Base-by-base conservation (phyloP, 2,888 invertebrate genomes). In the Rugalucina vietnamica region DNA sequence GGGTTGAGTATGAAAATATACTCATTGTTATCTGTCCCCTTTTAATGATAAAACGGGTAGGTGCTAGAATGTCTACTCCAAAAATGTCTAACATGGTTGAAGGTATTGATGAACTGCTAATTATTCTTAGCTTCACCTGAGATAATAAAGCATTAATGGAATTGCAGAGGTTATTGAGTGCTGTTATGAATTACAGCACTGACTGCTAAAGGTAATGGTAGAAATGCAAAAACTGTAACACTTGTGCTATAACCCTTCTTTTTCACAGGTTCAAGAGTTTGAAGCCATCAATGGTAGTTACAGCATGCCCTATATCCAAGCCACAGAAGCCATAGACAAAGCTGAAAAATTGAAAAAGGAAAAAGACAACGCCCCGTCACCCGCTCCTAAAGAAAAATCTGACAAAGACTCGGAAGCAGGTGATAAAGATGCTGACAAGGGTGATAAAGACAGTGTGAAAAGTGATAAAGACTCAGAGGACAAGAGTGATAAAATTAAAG, bases 241-340 rank as follows among this genome's bases (percentile, higher is more conserved):
- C n/a, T n/a, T n/a, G n/a, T n/a, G n/a, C n/a, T n/a, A 43, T 43
- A 43, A 43, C 10, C 8, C 18, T 43, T 43, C 43, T 43, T 43
- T 43, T 43, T 18, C 43, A 12, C 36, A 96, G 96, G 99, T 99
- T 43, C 99, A 99, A 94, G 99, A 99, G 94, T 99, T 99, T 95
- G 99, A 99, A 94, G 97, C 98, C 93, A 98, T 99, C 86, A 99
- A 99, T 94, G 99, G 99, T 0, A 97, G 98, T 91, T 98, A 99
- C 95, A 99, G 98, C 93, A 98, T 99, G 98, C 99, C 99, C 21
- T 95, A 95, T 81, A 85, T 95, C 27, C 91, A 90, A 74, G 93
- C 92, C 1, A 90, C 90, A 54, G 92, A 93, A 36, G 91, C 91
- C 39, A 81, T 93, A 5, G 93, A 93, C 97, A 89, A 96, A 97